A percentile compares a stretch with the other conserved stretches of the same genome.
Conservation (phyloP, 2,113 vertebrate species). For the Microcebus ravelobensis region DNA sequence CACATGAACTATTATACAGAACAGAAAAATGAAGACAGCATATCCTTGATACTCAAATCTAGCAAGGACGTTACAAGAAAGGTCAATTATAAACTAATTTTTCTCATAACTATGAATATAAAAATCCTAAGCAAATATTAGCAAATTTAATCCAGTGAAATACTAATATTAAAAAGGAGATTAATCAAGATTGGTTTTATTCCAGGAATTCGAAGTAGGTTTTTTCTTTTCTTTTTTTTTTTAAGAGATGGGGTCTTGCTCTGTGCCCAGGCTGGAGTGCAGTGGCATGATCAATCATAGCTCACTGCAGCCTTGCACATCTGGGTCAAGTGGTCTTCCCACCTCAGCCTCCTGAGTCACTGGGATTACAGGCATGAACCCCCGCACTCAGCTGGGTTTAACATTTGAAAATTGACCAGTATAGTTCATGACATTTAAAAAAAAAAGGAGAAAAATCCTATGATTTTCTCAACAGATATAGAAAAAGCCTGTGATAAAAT, state of each 20-base stretch:
- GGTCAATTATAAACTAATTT: background rate
- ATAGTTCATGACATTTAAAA: background rate
- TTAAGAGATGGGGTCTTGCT: too few species aligned
- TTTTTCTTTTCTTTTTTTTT: too few species aligned
- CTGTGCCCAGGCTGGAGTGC: too few species aligned
- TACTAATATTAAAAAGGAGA: background rate
- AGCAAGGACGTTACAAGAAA: background rate
- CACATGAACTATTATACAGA: background rate
- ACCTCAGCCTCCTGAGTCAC: too few species aligned
- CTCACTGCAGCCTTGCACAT: too few species aligned
- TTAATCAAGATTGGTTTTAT: background rate
- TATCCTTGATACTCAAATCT: background rate
- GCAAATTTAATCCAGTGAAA: background rate
- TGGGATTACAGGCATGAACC: too few species aligned
- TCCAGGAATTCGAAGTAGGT: background rate
- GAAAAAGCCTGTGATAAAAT: background rate
- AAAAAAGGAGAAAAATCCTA: background rate
- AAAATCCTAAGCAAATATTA: background rate
- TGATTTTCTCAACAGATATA: background rate
- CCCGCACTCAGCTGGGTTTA: background rate
- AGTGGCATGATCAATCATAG: too few species aligned
- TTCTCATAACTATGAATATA: background rate
- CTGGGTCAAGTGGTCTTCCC: too few species aligned
- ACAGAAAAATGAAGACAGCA: background rate
- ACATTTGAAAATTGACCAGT: background rate